These are phyloP conservation scores for Otus scops DNA, from an alignment of 2,797 vertebrate genomes.

Conservation along the genomic window DNA sequence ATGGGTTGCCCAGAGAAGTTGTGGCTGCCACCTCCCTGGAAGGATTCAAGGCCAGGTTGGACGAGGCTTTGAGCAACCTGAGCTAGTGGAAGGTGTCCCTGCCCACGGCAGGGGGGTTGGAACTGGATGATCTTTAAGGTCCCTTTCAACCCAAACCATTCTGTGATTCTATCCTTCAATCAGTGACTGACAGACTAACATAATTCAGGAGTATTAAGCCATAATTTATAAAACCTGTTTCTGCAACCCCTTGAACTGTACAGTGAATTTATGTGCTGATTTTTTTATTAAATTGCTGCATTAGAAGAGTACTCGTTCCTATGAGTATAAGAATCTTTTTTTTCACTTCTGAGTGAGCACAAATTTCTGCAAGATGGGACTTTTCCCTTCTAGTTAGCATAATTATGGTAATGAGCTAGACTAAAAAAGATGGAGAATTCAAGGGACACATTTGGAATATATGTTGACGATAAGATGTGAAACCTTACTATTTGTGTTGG, in stretches of 20 bases:
- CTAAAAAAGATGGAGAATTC: slow-evolving; percentile 19
- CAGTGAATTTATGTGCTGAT: neutral
- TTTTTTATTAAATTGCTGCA: slow-evolving; percentile 2
- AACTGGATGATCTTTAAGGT: too few relatives aligned
- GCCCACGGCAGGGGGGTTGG: too few relatives aligned
- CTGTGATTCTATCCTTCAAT: neutral
- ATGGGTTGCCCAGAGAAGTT: too few relatives aligned
- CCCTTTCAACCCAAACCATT: too few relatives aligned
- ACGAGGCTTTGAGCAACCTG: too few relatives aligned
- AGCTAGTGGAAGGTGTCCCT: too few relatives aligned
- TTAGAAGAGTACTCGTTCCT: neutral
- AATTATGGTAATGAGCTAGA: neutral
- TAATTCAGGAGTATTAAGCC: neutral
- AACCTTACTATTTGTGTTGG: neutral
- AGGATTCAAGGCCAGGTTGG: too few relatives aligned
- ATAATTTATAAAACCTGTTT: neutral
- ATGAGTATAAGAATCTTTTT: neutral
- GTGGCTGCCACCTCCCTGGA: too few relatives aligned
- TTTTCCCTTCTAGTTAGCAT: slow-evolving; percentile 14
- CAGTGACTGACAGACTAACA: neutral
- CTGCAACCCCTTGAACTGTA: neutral
- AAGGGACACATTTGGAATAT: slow-evolving; percentile 1
- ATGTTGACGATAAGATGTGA: neutral
- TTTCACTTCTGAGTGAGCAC: neutral
- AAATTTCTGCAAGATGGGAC: slow-evolving; percentile 12